A percentile compares a stretch with the other conserved stretches of the same genome.
Evolutionary conservation across 2,113 vertebrate species (phyloP).

Genomic region (Cepphus grylle): DNA sequence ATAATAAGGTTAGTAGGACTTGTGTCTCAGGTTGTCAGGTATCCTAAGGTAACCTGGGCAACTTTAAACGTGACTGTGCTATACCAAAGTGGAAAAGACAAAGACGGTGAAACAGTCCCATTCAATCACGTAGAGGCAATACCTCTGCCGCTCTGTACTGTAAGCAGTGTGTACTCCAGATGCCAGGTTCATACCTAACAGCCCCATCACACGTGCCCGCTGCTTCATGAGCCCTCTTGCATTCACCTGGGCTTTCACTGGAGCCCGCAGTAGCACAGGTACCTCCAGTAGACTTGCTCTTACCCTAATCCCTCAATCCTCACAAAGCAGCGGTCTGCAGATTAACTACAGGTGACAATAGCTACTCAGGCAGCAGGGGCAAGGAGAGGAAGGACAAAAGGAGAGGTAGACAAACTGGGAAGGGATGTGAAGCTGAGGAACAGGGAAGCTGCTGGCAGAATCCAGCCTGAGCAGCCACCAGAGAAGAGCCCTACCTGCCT

Average conservation of each 20-base stretch:
- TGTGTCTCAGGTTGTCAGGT: background rate
- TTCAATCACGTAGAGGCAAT: background rate
- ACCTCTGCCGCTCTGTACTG: fast-evolving
- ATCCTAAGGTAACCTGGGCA: background rate
- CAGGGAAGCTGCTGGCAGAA: background rate
- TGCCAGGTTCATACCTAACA: background rate
- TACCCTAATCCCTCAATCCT: background rate
- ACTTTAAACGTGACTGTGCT: background rate
- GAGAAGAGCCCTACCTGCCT: background rate
- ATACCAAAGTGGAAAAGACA: background rate
- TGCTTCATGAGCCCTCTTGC: background rate
- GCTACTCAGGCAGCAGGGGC: background rate
- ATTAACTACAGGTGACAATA: background rate
- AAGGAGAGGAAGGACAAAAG: background rate
- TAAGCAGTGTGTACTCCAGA: background rate
- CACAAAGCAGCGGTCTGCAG: background rate
- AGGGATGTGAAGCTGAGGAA: background rate
- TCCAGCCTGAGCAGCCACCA: background rate
- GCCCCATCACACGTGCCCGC: background rate
- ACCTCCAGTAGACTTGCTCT: fast-evolving
- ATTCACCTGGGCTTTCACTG: background rate
- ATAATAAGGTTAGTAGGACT: background rate
- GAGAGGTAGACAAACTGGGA: background rate
- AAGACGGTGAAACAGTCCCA: background rate
- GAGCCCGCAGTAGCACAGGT: too few relatives aligned